A percentile compares a stretch with the other conserved stretches of the same genome.
Evolutionary conservation across 2,797 vertebrate species (phyloP).

Genomic region (Synaphobranchus kaupii): DNA sequence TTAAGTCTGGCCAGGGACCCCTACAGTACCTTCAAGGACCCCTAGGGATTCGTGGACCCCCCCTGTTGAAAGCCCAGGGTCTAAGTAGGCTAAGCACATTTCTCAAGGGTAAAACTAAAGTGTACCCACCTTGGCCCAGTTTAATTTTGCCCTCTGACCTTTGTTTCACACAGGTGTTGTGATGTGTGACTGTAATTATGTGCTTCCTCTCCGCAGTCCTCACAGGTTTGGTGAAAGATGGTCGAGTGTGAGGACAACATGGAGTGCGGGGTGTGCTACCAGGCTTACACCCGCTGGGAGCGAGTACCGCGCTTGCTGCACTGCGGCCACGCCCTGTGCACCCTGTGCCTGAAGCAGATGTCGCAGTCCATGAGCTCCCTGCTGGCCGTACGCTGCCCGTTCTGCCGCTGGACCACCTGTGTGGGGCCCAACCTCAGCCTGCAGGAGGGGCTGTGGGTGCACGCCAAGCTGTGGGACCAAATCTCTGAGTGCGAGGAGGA

Average conservation of each 20-base stretch:
- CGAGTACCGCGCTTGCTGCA: constrained; percentile 71
- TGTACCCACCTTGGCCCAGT: background rate
- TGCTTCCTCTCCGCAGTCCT: background rate
- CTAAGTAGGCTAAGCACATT: background rate
- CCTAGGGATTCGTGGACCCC: no score
- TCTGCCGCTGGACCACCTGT: constrained; percentile 74
- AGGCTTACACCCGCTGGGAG: constrained; percentile 62
- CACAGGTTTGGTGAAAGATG: constrained; percentile 48
- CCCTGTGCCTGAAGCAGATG: constrained; percentile 67
- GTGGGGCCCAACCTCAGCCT: constrained; percentile 57
- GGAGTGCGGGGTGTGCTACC: constrained; percentile 73
- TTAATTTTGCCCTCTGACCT: background rate
- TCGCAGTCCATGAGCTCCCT: constrained; percentile 46
- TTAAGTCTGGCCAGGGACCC: no score
- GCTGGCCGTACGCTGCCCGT: constrained; percentile 68
- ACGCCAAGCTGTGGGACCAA: constrained; percentile 69
- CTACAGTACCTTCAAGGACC: no score
- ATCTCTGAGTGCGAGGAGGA: constrained; percentile 52
- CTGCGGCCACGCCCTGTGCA: constrained; percentile 78
- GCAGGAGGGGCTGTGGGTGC: constrained; percentile 70
- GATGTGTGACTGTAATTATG: background rate
- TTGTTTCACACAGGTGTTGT: background rate
- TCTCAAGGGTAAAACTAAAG: background rate
- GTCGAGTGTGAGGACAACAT: constrained; percentile 64
- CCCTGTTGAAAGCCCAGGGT: no score